Base-by-base conservation (phyloP, 2,113 vertebrate genomes). In the Oreochromis niloticus region DNA sequence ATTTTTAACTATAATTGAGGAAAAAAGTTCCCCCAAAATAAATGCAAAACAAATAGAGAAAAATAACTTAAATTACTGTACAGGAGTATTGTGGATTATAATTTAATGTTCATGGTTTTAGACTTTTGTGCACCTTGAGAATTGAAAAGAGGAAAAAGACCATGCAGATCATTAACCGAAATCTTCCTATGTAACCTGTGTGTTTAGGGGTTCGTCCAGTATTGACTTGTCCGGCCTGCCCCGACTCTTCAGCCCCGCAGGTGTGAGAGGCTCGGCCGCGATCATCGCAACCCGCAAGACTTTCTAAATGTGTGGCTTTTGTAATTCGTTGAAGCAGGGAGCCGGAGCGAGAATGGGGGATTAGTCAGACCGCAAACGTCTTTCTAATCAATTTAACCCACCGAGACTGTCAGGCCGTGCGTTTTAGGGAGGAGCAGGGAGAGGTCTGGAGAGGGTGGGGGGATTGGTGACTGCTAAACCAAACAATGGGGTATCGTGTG, bases 401-500 rank as follows among this genome's bases (percentile, higher is more conserved):
- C 88, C 91, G 92, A 93, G 93, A 88, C 93, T 80, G 91, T 87
- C 90, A 87, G 91, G 81, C 88, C 52, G 87, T 88, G 88, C 73
- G 82, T 88, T 85, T 87, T 32, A 32, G 84, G 84, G 85, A 59
- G 80, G 68, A 50, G 79, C 41, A 46, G 81, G 34, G 54, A 24
- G 8, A 30, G 2, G 24, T 27, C 39, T 3, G 24, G 43, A 1
- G 41, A 16, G 14, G 46, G 8, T 1, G 63, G 34, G 73, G 88
- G 89, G 75, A 93, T 94, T 94, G 95, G 87, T 95, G 94, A 93
- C 94, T 95, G 93, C 95, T 93, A 95, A 91, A 91, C 81, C 87
- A 93, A 96, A 96, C 95, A 97, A 96, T 95, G 91, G 93, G 87
- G 84, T 90, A 95, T 96, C 96, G 96, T 96, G 96, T 97, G 96